A percentile compares a stretch with the other conserved stretches of the same genome.
Conservation (phyloP, 2,113 vertebrate species). For the Psephotus haematonotus region DNA sequence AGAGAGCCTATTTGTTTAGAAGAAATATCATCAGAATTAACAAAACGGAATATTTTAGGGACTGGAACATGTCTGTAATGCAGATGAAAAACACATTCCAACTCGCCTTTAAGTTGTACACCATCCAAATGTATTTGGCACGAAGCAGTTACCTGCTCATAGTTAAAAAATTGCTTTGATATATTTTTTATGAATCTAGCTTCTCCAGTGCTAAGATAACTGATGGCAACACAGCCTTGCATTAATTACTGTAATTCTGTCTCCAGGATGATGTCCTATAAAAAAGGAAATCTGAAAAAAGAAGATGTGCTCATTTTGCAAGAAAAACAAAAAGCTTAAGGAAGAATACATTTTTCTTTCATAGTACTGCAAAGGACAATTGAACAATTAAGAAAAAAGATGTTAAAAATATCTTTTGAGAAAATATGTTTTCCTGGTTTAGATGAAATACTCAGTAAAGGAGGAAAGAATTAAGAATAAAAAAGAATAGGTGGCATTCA, state of each 20-base stretch:
- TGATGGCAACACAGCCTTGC: neutral
- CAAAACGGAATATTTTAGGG: conserved; percentile 50
- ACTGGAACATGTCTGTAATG: neutral
- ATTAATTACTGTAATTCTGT: conserved; percentile 35
- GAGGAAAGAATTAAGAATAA: neutral
- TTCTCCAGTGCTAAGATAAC: conserved; percentile 11
- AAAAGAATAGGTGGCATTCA: accelerated
- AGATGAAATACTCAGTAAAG: neutral
- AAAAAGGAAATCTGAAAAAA: neutral
- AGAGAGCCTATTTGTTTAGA: neutral
- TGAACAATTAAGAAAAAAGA: neutral
- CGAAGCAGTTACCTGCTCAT: conserved; percentile 40
- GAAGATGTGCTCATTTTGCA: neutral
- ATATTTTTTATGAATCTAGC: conserved; percentile 35
- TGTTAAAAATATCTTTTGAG: accelerated
- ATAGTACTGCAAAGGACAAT: neutral
- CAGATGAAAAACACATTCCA: neutral
- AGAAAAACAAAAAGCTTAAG: neutral
- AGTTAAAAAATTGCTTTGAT: conserved; percentile 35
- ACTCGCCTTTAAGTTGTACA: conserved; percentile 7
- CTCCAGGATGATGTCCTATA: neutral
- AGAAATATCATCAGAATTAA: conserved; percentile 3
- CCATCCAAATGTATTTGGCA: conserved; percentile 31
- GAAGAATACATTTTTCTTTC: neutral
- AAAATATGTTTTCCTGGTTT: neutral